Evolutionary conservation across 2,797 vertebrate genomes (phyloP).

Genomic region (Sebastes reedi): DNA sequence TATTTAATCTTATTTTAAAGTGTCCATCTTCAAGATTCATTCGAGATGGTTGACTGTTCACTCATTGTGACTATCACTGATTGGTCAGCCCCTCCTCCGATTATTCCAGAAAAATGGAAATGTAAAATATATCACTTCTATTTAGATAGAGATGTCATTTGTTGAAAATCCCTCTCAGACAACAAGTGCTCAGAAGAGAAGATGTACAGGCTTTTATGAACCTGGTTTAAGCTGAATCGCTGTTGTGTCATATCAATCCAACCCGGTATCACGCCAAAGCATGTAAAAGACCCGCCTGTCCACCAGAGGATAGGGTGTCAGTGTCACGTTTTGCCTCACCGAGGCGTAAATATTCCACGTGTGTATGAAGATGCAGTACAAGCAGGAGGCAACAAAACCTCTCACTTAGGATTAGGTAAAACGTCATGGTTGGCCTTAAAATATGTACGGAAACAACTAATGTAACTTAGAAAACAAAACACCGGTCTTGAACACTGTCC

Average conservation of each 20-base stretch:
- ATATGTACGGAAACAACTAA: background rate
- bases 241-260: background rate
- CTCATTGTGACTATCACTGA: background rate
- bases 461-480: background rate
- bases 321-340: too few relatives aligned
- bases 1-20: too few relatives aligned
- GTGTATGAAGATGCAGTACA: too few relatives aligned
- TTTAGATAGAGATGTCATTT: background rate
- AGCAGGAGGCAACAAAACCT: too few relatives aligned
- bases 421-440: background rate
- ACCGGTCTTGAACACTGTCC: background rate
- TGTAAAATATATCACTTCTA: background rate
- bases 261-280: too few relatives aligned
- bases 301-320: too few relatives aligned
- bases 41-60: background rate
- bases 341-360: too few relatives aligned
- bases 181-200: background rate
- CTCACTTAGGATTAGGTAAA: too few relatives aligned
- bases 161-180: background rate
- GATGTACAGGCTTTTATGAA: background rate
- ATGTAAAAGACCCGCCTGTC: too few relatives aligned
- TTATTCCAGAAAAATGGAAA: background rate
- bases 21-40: too few relatives aligned
- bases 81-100: background rate
- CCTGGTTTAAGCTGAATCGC: background rate